Evolutionary conservation across 2,888 invertebrate species (phyloP).

Genomic region (Patella caerulea): DNA sequence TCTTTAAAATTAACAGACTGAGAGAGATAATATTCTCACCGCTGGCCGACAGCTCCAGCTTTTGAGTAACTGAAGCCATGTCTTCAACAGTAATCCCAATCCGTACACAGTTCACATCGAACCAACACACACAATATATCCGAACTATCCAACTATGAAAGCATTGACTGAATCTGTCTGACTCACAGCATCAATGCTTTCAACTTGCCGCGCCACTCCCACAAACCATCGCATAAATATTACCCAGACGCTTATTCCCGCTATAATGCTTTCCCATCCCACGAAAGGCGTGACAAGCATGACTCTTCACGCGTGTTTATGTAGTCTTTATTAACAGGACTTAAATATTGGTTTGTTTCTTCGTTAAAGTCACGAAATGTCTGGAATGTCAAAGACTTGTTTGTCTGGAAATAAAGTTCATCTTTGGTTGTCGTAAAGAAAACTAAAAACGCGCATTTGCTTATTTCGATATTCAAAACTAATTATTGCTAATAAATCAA

Average conservation of each 20-base stretch:
- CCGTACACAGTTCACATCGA: background rate
- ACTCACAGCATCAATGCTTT: slow-evolving; percentile 20
- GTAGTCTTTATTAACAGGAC: background rate
- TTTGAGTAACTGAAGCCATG: slow-evolving; percentile 12
- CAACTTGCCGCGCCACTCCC: slow-evolving; percentile 31
- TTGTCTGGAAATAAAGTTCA: too few species aligned
- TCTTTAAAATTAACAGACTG: too few species aligned
- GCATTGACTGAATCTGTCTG: slow-evolving; percentile 4
- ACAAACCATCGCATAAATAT: background rate
- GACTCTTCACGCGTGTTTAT: background rate
- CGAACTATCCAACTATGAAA: background rate
- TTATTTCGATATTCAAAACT: too few species aligned
- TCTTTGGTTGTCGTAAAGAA: too few species aligned
- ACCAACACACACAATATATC: background rate
- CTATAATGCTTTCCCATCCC: background rate
- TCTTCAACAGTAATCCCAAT: background rate
- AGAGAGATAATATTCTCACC: slow-evolving; percentile 4
- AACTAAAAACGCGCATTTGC: too few species aligned
- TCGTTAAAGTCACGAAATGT: too few species aligned
- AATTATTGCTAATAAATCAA: too few species aligned
- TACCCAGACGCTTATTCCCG: background rate
- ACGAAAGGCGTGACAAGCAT: background rate
- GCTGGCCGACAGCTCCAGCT: slow-evolving; percentile 12
- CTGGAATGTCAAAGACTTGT: too few species aligned
- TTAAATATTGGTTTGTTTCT: background rate